These are phyloP conservation scores for Panagrolaimus sp. DNA, from an alignment of 1,140 invertebrate species.

Conservation along the genomic window DNA sequence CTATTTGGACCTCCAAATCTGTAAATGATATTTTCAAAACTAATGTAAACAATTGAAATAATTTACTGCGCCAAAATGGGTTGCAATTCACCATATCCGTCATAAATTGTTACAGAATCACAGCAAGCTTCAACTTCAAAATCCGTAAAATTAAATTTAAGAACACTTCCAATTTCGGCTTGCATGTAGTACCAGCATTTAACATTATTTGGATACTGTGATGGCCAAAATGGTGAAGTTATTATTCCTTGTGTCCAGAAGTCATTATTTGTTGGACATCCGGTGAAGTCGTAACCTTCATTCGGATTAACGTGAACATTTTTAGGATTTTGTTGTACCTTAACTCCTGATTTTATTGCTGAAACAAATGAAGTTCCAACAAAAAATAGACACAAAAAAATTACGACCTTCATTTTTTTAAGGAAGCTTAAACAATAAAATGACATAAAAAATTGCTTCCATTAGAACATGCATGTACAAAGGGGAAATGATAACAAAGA, in stretches of 20 bases:
- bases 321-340: too few species aligned
- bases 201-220: conserved; percentile 4
- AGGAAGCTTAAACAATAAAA: too few species aligned
- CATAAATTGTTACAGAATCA: conserved; percentile 18
- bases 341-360: too few species aligned
- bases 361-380: too few species aligned
- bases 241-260: conserved; percentile 11
- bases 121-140: conserved; percentile 14
- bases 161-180: conserved; percentile 4
- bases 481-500: too few species aligned
- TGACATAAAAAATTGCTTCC: too few species aligned
- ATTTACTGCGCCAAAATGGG: not conserved
- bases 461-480: too few species aligned
- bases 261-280: not conserved
- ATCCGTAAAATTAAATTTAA: conserved; percentile 12
- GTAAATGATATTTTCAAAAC: not conserved
- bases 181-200: conserved; percentile 9
- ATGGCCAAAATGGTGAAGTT: conserved; percentile 2
- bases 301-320: not conserved
- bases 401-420: too few species aligned
- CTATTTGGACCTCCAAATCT: conserved; percentile 2
- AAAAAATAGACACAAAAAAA: too few species aligned
- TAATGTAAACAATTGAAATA: not conserved
- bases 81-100: conserved; percentile 9
- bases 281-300: conserved; percentile 1